Conservation (phyloP, 1,140 invertebrate species). For the Holcopasites calliopsidis region DNA sequence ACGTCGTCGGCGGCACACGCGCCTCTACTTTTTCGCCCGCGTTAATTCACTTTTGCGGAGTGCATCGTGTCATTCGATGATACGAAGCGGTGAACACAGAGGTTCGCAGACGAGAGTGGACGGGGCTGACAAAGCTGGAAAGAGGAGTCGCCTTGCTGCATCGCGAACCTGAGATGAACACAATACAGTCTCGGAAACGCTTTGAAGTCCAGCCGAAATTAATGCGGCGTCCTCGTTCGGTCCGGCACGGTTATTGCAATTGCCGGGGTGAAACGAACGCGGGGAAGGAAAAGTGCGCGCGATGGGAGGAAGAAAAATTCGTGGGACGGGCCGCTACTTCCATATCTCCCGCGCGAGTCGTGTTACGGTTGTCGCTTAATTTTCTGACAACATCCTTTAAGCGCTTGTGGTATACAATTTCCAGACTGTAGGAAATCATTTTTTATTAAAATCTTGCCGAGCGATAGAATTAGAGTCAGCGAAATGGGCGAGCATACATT, state of each 20-base stretch:
- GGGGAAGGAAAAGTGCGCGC: background rate
- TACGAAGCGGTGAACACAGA: background rate
- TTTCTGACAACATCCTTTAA: background rate
- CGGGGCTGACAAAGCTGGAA: constrained; percentile 12
- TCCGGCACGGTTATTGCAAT: constrained; percentile 25
- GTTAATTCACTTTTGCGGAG: constrained; percentile 4
- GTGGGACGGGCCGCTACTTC: background rate
- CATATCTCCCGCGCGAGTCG: background rate
- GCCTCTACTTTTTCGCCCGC: background rate
- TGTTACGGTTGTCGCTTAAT: constrained; percentile 4
- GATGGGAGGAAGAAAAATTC: background rate
- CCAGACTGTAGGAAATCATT: too few species aligned
- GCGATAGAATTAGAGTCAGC: too few species aligned
- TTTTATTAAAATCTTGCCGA: too few species aligned
- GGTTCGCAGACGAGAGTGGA: background rate
- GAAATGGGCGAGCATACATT: too few species aligned
- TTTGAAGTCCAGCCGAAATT: constrained; percentile 39
- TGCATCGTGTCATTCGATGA: constrained; percentile 1
- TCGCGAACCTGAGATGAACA: background rate
- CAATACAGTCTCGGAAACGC: constrained; percentile 28
- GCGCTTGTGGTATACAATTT: background rate
- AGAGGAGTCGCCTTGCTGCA: constrained; percentile 7
- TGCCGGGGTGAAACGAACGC: constrained; percentile 4
- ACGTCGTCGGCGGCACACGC: background rate
- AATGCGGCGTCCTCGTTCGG: constrained; percentile 14